Conservation (phyloP, 2,888 invertebrate species). For the Agrochola lychnidis region DNA sequence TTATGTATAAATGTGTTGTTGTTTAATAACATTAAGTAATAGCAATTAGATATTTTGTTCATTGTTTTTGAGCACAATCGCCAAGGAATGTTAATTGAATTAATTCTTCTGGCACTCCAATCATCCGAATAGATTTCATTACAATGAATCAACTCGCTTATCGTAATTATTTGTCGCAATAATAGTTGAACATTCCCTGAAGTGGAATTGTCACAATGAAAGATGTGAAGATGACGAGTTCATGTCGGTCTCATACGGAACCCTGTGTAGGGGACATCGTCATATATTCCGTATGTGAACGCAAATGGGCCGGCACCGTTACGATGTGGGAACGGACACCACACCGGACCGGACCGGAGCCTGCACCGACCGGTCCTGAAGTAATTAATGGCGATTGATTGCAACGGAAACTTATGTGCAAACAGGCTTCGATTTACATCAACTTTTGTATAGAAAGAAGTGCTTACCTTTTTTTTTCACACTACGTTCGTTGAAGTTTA, state of each 20-base stretch:
- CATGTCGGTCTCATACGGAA: constrained; percentile 14
- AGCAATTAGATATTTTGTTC: background rate
- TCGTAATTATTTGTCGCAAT: background rate
- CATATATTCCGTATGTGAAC: constrained; percentile 28
- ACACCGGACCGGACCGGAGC: background rate
- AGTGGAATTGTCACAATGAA: background rate
- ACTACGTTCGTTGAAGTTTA: background rate
- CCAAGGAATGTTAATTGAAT: background rate
- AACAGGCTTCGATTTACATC: constrained; percentile 14
- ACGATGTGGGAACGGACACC: constrained; percentile 53
- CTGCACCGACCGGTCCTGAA: constrained; percentile 47
- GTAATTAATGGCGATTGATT: constrained; percentile 43
- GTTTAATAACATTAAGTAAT: constrained; percentile 19
- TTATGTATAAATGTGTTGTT: background rate
- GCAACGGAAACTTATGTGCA: constrained; percentile 19
- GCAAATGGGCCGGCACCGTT: constrained; percentile 57
- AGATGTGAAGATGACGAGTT: background rate
- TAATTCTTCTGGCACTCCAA: background rate
- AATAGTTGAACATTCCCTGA: background rate
- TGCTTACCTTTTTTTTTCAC: background rate
- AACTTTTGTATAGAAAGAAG: background rate
- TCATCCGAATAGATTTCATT: background rate
- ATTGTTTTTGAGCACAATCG: background rate
- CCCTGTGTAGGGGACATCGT: constrained; percentile 21
- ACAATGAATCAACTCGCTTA: background rate